phyloP scores from a whole-genome alignment of 1,140 invertebrate species.

The Elymnias hypermnestra region DNA sequence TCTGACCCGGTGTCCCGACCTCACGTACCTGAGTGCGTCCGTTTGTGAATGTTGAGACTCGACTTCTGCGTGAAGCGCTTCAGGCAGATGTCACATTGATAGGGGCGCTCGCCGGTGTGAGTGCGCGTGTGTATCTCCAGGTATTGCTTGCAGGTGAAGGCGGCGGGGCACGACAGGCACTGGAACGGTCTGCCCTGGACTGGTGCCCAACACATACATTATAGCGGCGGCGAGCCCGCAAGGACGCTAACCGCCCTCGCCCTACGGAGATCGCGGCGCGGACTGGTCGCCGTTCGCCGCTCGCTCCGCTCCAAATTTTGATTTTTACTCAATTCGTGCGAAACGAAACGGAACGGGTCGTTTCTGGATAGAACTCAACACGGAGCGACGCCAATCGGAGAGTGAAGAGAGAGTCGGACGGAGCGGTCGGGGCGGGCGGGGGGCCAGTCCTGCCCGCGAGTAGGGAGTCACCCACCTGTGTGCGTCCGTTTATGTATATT shows the following conservation, averaged over 20 bases:
- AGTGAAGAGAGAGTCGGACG: slow-evolving; percentile 47
- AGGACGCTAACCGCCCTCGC: slow-evolving; percentile 62
- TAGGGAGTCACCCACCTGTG: slow-evolving; percentile 76
- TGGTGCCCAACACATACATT: slow-evolving; percentile 73
- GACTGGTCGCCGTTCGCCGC: slow-evolving; percentile 30
- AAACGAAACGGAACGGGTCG: too few species aligned
- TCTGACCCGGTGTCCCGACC: slow-evolving; percentile 34
- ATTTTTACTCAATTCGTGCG: too few species aligned
- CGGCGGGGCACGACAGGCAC: slow-evolving; percentile 83
- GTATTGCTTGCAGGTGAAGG: slow-evolving; percentile 84
- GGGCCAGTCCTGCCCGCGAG: slow-evolving; percentile 67
- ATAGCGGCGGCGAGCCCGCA: slow-evolving; percentile 64
- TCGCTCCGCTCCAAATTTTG: slow-evolving; percentile 33
- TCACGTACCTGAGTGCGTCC: slow-evolving; percentile 85
- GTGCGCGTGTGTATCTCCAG: slow-evolving; percentile 87
- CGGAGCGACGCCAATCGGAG: slow-evolving; percentile 22
- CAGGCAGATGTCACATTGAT: slow-evolving; percentile 83
- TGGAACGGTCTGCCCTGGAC: slow-evolving; percentile 81
- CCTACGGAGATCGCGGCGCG: slow-evolving; percentile 41
- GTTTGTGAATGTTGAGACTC: slow-evolving; percentile 88
- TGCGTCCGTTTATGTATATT: slow-evolving; percentile 87
- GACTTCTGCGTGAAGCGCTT: slow-evolving; percentile 86
- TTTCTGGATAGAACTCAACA: slow-evolving; percentile 76
- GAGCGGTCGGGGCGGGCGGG: slow-evolving; percentile 52
- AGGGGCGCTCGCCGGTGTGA: slow-evolving; percentile 83